Base-by-base conservation (phyloP, 2,888 invertebrate genomes). In the Augochlorella aurata region DNA sequence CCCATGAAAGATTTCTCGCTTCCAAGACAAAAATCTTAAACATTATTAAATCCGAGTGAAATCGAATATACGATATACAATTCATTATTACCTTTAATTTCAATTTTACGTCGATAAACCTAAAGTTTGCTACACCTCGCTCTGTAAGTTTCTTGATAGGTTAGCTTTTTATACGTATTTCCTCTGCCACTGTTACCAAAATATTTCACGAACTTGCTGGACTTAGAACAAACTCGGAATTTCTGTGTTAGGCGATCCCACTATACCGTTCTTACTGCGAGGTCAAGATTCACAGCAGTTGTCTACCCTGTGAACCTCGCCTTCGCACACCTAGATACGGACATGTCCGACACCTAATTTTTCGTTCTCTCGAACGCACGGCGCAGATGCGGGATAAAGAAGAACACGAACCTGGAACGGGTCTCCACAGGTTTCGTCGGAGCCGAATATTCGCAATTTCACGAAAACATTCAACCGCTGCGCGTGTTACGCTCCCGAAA, bases 401-500 rank as follows among this genome's bases (percentile, higher is more conserved):
- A 18, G 38, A 61, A 18, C 24, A 14, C 61, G 16, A 61, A 7
- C 61, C 16, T 2, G 29, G 18, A 24, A 52, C 5, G n/a, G 16
- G 14, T 54, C 24, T 61, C 38, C 16, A 49, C 44, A 49, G 16
- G 44, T 61, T 1, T 24, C 18, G 12, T 38, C 24, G 63, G 38
- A 70, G 21, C 44, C 45, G 44, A 47, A n/a, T 58, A 47, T 45
- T 38, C 47, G 73, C 66, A 74, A 74, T 81, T 81, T 77, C 65
- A 47, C 61, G 66, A 71, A 82, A 81, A 58, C 73, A 70, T 71
- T 77, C 45, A 18, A 71, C 58, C 29, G 61, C 69, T 82, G 69
- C 61, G 81, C 72, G 74, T 71, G 47, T 65, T 66, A 77, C 61
- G 70, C 69, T 76, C 74, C 29, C 68, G 78, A 75, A 79, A 75